Percentiles rank a stretch among this genome's conserved stretches.
Evolutionary conservation across 2,888 invertebrate genomes (phyloP).

Genomic region (Timema podura): DNA sequence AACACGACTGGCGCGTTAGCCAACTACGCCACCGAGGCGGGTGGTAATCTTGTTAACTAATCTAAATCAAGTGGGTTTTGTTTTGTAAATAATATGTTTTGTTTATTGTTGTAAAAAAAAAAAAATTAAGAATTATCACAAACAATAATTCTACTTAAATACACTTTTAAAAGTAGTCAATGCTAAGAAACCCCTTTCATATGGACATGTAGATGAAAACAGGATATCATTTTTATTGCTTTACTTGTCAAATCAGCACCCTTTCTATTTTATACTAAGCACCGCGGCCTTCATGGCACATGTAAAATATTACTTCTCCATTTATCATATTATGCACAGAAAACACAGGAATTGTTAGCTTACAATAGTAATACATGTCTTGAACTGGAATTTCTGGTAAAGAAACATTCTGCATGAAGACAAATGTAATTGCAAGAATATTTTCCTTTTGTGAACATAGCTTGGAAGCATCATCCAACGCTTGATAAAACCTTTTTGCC

Average conservation of each 20-base stretch:
- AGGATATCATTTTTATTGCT: neutral
- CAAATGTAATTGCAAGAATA: neutral
- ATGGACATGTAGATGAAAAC: neutral
- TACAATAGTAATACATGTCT: neutral
- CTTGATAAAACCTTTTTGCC: neutral
- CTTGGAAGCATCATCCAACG: neutral
- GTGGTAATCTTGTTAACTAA: no score
- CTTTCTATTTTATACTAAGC: no score
- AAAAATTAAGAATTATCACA: no score
- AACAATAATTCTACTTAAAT: no score
- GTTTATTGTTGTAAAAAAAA: no score
- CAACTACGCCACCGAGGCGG: no score
- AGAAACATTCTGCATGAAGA: neutral
- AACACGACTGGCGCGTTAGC: no score
- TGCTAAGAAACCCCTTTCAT: no score
- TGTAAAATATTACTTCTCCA: neutral
- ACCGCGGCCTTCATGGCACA: neutral
- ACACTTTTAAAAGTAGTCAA: no score
- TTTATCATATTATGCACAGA: neutral
- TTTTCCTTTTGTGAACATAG: neutral
- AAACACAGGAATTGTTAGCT: slow-evolving; percentile 2
- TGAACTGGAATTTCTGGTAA: slow-evolving; percentile 4
- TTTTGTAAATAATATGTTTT: no score
- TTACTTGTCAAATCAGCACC: neutral
- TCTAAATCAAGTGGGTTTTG: no score